phyloP scores from a whole-genome alignment of 2,113 vertebrate genomes.

The Microcebus jonahi region DNA sequence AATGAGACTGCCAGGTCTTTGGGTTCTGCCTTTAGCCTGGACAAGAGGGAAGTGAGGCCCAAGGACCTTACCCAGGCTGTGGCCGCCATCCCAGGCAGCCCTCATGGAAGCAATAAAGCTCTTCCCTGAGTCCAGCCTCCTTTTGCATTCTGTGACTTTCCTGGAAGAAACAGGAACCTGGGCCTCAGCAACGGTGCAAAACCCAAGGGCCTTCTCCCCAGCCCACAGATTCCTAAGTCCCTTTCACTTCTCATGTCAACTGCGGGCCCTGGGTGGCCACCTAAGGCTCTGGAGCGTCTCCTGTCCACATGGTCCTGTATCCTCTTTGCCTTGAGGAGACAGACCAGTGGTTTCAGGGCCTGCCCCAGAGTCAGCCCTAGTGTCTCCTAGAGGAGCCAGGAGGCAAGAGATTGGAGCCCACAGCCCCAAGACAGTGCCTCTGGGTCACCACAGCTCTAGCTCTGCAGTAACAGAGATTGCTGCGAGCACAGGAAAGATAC shows the following conservation, averaged over 20 bases:
- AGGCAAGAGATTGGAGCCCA: not conserved
- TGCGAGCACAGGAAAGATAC: not conserved
- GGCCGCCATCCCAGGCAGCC: constrained; percentile 35
- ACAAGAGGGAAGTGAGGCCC: constrained; percentile 35
- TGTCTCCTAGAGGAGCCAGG: not conserved
- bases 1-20: not conserved
- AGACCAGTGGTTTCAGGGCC: not conserved
- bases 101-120: constrained; percentile 79
- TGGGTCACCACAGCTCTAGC: not conserved
- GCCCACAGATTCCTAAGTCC: not conserved
- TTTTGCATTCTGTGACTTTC: constrained; percentile 11
- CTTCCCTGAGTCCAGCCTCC: constrained; percentile 59
- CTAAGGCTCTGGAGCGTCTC: not conserved
- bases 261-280: not conserved
- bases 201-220: not conserved
- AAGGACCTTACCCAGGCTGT: not conserved
- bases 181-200: not conserved
- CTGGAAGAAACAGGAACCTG: not conserved
- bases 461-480: not conserved
- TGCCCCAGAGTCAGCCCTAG: not conserved
- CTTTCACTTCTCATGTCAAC: not conserved
- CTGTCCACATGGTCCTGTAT: not conserved
- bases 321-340: not conserved
- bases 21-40: constrained; percentile 57
- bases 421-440: not conserved